These are phyloP conservation scores for Synanthedon vespiformis DNA, from an alignment of 2,888 invertebrate species.

Conservation along the genomic window DNA sequence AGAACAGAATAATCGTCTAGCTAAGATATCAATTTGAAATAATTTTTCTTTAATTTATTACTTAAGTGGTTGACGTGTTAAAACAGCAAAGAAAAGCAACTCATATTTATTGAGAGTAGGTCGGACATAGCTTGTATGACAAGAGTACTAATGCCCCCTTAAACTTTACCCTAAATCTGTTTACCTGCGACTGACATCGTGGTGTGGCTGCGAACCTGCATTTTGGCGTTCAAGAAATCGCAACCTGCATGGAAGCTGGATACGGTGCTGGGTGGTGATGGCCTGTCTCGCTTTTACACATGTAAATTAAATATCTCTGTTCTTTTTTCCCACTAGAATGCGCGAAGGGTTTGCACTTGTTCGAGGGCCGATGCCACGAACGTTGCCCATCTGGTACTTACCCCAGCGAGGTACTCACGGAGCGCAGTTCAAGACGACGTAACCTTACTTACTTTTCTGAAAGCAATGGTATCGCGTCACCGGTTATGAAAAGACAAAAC, in stretches of 20 bases:
- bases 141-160: too few relatives aligned
- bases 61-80: too few relatives aligned
- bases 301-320: slow-evolving; percentile 46
- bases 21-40: too few relatives aligned
- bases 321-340: slow-evolving; percentile 75
- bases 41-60: too few relatives aligned
- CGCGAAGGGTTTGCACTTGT: slow-evolving; percentile 70
- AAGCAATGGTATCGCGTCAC: slow-evolving; percentile 12
- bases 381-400: slow-evolving; percentile 70
- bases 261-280: slow-evolving; percentile 36
- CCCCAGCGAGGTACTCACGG: slow-evolving; percentile 47
- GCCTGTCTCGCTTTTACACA: slow-evolving; percentile 29
- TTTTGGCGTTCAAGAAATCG: slow-evolving; percentile 41
- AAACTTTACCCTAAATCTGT: background rate
- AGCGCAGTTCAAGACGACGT: slow-evolving; percentile 50
- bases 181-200: slow-evolving; percentile 33
- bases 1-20: too few relatives aligned
- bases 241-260: slow-evolving; percentile 61
- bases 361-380: slow-evolving; percentile 70
- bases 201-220: slow-evolving; percentile 40
- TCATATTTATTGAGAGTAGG: background rate
- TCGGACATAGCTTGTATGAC: too few relatives aligned
- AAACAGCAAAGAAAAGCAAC: too few relatives aligned
- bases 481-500: slow-evolving; percentile 39
- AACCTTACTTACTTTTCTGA: slow-evolving; percentile 46